phyloP scores from a whole-genome alignment of 2,797 vertebrate genomes.

The Florisuga fusca region DNA sequence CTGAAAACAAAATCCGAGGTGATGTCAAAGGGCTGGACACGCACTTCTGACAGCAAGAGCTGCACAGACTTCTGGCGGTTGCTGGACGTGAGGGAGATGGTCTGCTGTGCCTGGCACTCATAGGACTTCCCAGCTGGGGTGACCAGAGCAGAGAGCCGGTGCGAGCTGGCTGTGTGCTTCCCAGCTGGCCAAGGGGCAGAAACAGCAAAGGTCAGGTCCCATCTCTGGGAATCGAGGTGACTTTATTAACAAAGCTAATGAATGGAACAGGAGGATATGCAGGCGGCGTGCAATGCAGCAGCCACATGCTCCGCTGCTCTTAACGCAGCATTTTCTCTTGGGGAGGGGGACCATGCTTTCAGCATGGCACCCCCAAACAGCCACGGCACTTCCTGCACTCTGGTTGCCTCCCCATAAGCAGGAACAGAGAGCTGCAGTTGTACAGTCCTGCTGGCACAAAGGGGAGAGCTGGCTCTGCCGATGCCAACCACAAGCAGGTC shows the following conservation, averaged over 20 bases:
- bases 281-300: not conserved
- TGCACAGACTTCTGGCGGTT: constrained; percentile 94
- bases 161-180: constrained; percentile 91
- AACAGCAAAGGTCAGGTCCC: not conserved
- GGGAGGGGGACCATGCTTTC: not conserved
- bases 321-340: not conserved
- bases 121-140: constrained; percentile 92
- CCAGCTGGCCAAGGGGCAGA: constrained; percentile 81
- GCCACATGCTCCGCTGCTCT: not conserved
- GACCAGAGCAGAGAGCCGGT: constrained; percentile 89
- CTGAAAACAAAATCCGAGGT: constrained; percentile 94
- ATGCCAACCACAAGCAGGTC: rapidly evolving
- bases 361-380: rapidly evolving
- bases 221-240: rapidly evolving
- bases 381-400: not conserved
- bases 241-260: rapidly evolving
- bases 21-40: constrained; percentile 96
- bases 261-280: rapidly evolving
- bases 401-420: rapidly evolving
- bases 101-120: constrained; percentile 90
- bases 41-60: constrained; percentile 89
- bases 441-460: rapidly evolving
- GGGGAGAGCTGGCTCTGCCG: not conserved
- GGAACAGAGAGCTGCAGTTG: rapidly evolving
- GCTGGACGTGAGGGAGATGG: constrained; percentile 89